phyloP scores from a whole-genome alignment of 2,888 invertebrate species.

The Halocaridina rubra region DNA sequence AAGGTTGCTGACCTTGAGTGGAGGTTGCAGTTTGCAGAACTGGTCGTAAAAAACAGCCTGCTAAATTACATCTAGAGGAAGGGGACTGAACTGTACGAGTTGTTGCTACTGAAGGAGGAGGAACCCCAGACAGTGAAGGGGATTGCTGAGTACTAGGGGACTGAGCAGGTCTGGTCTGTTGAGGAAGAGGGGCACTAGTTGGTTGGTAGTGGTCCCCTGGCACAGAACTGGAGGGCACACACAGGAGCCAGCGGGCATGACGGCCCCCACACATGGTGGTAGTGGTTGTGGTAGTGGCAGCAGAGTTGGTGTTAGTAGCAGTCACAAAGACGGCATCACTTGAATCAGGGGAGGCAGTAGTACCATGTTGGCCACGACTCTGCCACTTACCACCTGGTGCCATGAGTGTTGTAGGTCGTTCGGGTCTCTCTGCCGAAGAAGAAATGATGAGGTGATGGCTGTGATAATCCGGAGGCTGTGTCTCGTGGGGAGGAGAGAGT shows the following conservation, averaged over 20 bases:
- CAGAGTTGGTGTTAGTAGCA: slow-evolving; percentile 38
- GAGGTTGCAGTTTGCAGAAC: slow-evolving; percentile 36
- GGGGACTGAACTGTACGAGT: slow-evolving; percentile 47
- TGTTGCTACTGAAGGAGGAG: slow-evolving; percentile 8
- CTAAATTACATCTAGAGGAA: slow-evolving; percentile 51
- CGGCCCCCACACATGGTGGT: slow-evolving; percentile 74
- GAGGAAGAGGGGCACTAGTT: slow-evolving; percentile 54
- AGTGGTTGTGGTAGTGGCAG: slow-evolving; percentile 46
- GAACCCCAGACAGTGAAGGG: not conserved
- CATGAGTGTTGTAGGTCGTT: slow-evolving; percentile 52
- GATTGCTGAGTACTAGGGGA: slow-evolving; percentile 20
- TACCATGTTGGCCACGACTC: slow-evolving; percentile 25
- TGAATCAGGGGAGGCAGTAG: slow-evolving; percentile 37
- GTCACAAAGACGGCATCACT: slow-evolving; percentile 38
- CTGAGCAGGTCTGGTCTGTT: slow-evolving; percentile 13
- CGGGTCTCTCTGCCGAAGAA: slow-evolving; percentile 31
- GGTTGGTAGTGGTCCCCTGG: slow-evolving; percentile 71
- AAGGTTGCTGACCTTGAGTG: slow-evolving; percentile 48
- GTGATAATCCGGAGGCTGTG: slow-evolving; percentile 57
- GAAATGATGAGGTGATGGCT: slow-evolving; percentile 50
- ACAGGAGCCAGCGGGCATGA: slow-evolving; percentile 80
- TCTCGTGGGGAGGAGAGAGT: slow-evolving; percentile 29
- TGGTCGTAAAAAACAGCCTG: slow-evolving; percentile 54
- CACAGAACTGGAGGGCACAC: slow-evolving; percentile 78
- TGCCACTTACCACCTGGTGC: slow-evolving; percentile 62